These are phyloP conservation scores for Lycocorax pyrrhopterus DNA, from an alignment of 2,113 vertebrate genomes.

Conservation along the genomic window DNA sequence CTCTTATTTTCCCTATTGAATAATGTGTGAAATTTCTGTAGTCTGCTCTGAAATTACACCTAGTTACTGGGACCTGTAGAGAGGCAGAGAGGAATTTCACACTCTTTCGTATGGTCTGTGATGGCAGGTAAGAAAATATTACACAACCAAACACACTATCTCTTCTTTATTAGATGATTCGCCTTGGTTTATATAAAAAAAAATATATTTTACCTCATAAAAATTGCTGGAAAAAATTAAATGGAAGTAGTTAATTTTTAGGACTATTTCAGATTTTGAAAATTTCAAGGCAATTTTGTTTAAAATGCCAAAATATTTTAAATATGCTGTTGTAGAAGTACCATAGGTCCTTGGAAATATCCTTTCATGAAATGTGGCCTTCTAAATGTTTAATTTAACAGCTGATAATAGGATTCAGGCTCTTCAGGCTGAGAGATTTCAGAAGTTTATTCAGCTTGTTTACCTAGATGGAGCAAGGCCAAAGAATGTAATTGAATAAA, in stretches of 20 bases:
- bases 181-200: neutral
- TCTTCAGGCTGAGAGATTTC: neutral
- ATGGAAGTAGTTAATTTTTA: neutral
- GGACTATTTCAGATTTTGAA: neutral
- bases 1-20: neutral
- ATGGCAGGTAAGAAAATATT: neutral
- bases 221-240: neutral
- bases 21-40: neutral
- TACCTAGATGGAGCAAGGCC: neutral
- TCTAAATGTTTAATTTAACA: conserved; percentile 3
- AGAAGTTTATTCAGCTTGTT: conserved; percentile 11
- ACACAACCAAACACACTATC: neutral
- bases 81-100: neutral
- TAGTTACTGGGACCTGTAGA: neutral
- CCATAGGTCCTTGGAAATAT: neutral
- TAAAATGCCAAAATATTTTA: neutral
- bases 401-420: neutral
- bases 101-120: neutral
- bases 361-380: neutral
- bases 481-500: conserved; percentile 10
- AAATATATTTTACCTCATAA: neutral
- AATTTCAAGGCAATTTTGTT: neutral
- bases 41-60: neutral
- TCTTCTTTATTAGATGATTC: neutral
- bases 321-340: neutral